A percentile compares a stretch with the other conserved stretches of the same genome.
These are phyloP conservation scores for Scaptomyza reducta DNA, from an alignment of 2,888 invertebrate species.

Conservation along the genomic window DNA sequence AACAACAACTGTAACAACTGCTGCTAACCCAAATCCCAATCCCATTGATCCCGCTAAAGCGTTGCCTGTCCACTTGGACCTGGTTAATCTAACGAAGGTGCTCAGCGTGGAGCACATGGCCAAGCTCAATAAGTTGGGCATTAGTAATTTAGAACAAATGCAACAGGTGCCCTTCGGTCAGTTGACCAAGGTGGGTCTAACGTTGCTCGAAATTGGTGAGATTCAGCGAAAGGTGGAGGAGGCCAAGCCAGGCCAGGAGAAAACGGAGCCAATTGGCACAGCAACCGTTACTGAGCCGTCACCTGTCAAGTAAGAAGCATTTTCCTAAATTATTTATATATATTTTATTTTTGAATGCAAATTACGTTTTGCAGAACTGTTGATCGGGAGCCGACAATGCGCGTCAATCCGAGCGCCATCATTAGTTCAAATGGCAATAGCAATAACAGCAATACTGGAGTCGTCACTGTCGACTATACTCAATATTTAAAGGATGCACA, in stretches of 20 bases:
- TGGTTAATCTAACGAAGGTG: constrained; percentile 86
- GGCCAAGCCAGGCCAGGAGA: constrained; percentile 48
- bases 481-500: constrained; percentile 84
- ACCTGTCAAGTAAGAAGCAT: constrained; percentile 19
- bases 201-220: constrained; percentile 87
- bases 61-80: constrained; percentile 85
- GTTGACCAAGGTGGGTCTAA: constrained; percentile 87
- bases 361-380: constrained; percentile 13
- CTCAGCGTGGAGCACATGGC: constrained; percentile 86
- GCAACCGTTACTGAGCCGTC: background rate
- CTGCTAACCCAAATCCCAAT: background rate
- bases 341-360: background rate
- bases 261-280: constrained; percentile 9
- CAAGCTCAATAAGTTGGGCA: constrained; percentile 87
- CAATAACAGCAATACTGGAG: constrained; percentile 72
- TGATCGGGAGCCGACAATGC: constrained; percentile 50
- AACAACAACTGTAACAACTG: background rate
- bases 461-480: constrained; percentile 82
- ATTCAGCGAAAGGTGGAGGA: constrained; percentile 86
- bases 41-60: constrained; percentile 29
- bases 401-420: constrained; percentile 1
- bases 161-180: constrained; percentile 87
- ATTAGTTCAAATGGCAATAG: constrained; percentile 72
- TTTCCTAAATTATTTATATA: background rate
- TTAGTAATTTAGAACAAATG: constrained; percentile 87